Evolutionary conservation across 2,888 invertebrate species (phyloP), one percentile per base, ranked within the genome.

Genomic region (Hanleya hanleyi): DNA sequence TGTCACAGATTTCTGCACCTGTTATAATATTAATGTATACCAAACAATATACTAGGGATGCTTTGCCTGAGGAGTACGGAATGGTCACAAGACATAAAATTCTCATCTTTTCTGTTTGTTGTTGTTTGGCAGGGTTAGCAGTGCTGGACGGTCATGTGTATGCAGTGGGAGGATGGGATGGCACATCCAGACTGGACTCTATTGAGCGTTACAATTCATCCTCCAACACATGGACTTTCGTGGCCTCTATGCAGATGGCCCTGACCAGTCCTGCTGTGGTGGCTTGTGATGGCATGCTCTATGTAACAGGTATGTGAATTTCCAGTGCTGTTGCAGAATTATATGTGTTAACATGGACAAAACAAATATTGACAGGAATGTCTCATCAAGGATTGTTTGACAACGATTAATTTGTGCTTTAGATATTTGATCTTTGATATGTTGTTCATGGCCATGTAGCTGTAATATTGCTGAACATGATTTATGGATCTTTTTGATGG

Each of bases 131-230:
- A 91, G 92, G 92, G 61, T 78, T 92, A 64, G 91, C 91, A 6
- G 89, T 92, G 84, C 78, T 92, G 72, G 92, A 92, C 84, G 92
- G 92, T 5, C 90, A 83, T 74, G 86, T 92, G 38, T 92, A 92
- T 85, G 92, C 92, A 41, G 91, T 92, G 33, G 92, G 92, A 32
- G 92, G 92, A 18, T 92, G 91, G 91, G 91, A 92, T 81, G 91
- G 92, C 1, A 83, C 89, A 1, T 85, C 85, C 67, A 82, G 92
- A 7, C 83, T 92, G 26, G 91, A 90, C 75, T 88, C 90, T 69
- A 91, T 92, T 0, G 92, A 92, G 79, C 82, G 90, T 1, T 92
- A 91, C 81, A 89, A 91, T 77, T 90, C 91, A 0, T 81, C 80
- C 15, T 86, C 88, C n/a, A 92, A 92, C 77, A 82, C 83, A 0